Percentiles rank a stretch among this genome's conserved stretches.
These are phyloP conservation scores for Streptopelia turtur DNA, from an alignment of 2,797 vertebrate genomes.

Conservation along the genomic window DNA sequence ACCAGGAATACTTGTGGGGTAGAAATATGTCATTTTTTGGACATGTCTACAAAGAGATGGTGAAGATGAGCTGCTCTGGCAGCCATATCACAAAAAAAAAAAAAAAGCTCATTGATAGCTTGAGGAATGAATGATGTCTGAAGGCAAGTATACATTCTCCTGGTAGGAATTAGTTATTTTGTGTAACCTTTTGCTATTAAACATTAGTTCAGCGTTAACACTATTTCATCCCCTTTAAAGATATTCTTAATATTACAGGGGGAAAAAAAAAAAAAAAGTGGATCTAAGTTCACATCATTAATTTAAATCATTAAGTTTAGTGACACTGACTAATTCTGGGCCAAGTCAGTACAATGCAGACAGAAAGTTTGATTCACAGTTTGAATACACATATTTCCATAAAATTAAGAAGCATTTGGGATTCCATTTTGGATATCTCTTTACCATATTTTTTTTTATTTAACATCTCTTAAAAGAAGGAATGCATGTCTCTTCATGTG, in stretches of 20 bases:
- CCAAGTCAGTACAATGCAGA: not conserved
- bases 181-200: not conserved
- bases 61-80: not conserved
- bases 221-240: not conserved
- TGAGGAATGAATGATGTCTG: not conserved
- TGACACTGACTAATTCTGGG: not conserved
- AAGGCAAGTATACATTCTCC: not conserved
- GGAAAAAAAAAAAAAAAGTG: rapidly evolving
- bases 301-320: not conserved
- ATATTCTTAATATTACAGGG: not conserved
- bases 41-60: not conserved
- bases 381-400: not conserved
- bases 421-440: not conserved
- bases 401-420: not conserved
- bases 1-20: not conserved
- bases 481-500: not conserved
- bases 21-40: not conserved
- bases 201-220: not conserved
- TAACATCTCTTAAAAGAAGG: not conserved
- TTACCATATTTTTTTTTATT: not conserved
- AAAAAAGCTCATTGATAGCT: not conserved
- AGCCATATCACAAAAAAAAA: not conserved
- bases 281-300: not conserved
- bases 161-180: not conserved
- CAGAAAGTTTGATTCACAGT: not conserved